These are phyloP conservation scores for Dicranocentrus wangi DNA, from an alignment of 2,888 invertebrate species.

Conservation along the genomic window DNA sequence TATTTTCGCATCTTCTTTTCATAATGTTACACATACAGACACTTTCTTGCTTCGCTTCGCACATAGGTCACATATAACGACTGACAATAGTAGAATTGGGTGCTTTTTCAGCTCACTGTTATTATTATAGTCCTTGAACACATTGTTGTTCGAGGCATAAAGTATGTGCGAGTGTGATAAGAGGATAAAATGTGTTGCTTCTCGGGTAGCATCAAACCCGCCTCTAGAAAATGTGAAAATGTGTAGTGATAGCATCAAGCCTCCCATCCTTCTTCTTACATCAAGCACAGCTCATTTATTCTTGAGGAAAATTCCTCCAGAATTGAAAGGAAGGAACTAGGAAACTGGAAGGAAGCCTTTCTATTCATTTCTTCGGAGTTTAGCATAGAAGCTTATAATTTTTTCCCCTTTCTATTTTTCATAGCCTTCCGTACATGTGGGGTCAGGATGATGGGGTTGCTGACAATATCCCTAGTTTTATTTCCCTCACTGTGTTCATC, in stretches of 20 bases:
- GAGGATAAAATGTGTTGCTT: slow-evolving; percentile 60
- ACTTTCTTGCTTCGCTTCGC: background rate
- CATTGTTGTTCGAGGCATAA: slow-evolving; percentile 40
- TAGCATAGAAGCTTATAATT: background rate
- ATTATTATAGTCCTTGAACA: background rate
- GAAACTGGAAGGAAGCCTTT: background rate
- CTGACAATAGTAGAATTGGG: no score
- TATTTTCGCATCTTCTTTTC: no score
- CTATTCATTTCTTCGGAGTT: background rate
- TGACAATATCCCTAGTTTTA: no score
- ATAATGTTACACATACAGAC: no score
- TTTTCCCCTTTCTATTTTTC: background rate
- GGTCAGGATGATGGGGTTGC: no score
- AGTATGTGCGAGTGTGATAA: slow-evolving; percentile 62
- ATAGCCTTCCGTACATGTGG: no score
- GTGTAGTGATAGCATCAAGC: background rate
- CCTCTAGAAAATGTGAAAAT: background rate
- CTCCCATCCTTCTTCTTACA: background rate
- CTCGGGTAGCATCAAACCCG: slow-evolving; percentile 20
- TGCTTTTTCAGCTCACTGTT: slow-evolving; percentile 8
- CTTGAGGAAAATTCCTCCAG: slow-evolving; percentile 33
- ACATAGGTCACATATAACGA: no score
- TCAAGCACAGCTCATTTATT: slow-evolving; percentile 34
- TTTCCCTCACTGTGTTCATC: no score
- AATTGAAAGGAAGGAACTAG: slow-evolving; percentile 2